Percentiles rank a stretch among this genome's conserved stretches.
Conservation (phyloP, 2,113 vertebrate species). For the Silurus asotus region DNA sequence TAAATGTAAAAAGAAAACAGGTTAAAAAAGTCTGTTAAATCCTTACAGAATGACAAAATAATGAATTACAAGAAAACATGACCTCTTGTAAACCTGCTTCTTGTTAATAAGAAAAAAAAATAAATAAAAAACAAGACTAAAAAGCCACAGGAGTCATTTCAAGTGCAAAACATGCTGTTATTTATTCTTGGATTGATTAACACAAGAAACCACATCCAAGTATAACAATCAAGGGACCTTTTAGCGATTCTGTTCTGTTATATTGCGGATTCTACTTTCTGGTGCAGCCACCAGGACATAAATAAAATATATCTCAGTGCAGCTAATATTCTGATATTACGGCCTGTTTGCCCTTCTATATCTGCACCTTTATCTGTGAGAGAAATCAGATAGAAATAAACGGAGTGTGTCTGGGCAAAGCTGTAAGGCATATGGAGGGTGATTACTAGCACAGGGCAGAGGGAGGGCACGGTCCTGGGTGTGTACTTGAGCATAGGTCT, state of each 20-base stretch:
- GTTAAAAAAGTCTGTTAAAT: not conserved
- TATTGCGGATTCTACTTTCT: not conserved
- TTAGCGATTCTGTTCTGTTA: not conserved
- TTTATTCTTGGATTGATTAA: not conserved
- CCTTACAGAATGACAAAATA: not conserved
- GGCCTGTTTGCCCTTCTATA: conserved; percentile 5
- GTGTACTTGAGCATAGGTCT: conserved; percentile 42
- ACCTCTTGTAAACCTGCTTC: not conserved
- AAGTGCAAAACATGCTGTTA: not conserved
- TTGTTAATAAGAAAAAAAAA: not conserved
- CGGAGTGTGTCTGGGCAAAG: conserved; percentile 27
- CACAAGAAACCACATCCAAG: not conserved
- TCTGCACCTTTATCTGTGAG: conserved; percentile 18
- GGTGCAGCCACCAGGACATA: conserved; percentile 5
- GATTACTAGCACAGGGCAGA: conserved; percentile 36
- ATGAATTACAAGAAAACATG: not conserved
- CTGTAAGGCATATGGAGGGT: conserved; percentile 30
- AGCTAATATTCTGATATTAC: conserved; percentile 14
- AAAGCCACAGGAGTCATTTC: not conserved
- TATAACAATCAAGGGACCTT: conserved; percentile 2
- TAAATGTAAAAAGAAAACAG: not conserved
- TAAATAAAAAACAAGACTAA: not conserved
- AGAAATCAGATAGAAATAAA: conserved; percentile 21
- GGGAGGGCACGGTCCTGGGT: conserved; percentile 32
- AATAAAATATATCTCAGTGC: conserved; percentile 28